These are phyloP conservation scores for Acrossocheilus fasciatus DNA, from an alignment of 2,797 vertebrate genomes.

Conservation along the genomic window DNA sequence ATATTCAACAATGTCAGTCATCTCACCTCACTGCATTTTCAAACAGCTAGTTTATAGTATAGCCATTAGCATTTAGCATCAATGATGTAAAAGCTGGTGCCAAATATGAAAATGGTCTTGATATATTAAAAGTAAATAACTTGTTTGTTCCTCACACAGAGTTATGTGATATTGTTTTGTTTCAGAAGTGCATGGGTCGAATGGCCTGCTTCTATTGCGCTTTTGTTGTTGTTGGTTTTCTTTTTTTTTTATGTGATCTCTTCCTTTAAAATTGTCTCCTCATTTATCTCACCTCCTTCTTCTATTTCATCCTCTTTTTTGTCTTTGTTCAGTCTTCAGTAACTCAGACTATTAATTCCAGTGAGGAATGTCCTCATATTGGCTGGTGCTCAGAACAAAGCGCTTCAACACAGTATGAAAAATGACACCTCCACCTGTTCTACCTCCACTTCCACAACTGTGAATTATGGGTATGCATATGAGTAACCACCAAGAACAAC, in stretches of 20 bases:
- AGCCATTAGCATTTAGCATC: not conserved
- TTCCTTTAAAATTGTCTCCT: slow-evolving; percentile 56
- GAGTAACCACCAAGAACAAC: slow-evolving; percentile 7
- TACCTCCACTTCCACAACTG: not conserved
- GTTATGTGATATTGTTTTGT: not conserved
- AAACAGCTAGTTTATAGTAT: not conserved
- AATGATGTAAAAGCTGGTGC: not conserved
- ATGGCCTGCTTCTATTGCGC: not conserved
- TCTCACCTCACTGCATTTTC: not conserved
- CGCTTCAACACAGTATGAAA: slow-evolving; percentile 6
- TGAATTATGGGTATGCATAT: slow-evolving; percentile 19
- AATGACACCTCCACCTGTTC: slow-evolving; percentile 34
- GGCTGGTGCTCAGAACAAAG: slow-evolving; percentile 23
- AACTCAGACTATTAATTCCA: slow-evolving; percentile 22
- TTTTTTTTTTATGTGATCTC: not conserved
- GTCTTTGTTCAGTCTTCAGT: slow-evolving; percentile 36
- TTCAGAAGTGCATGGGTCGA: not conserved
- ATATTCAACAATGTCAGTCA: slow-evolving; percentile 66
- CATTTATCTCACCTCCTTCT: slow-evolving; percentile 22
- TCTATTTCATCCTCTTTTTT: not conserved
- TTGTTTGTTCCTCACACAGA: not conserved
- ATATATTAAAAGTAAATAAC: not conserved
- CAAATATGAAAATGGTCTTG: not conserved
- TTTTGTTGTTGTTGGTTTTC: not conserved
- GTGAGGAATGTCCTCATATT: slow-evolving; percentile 12